Conservation (phyloP, 2,888 invertebrate species). For the Drosophila falleni region DNA sequence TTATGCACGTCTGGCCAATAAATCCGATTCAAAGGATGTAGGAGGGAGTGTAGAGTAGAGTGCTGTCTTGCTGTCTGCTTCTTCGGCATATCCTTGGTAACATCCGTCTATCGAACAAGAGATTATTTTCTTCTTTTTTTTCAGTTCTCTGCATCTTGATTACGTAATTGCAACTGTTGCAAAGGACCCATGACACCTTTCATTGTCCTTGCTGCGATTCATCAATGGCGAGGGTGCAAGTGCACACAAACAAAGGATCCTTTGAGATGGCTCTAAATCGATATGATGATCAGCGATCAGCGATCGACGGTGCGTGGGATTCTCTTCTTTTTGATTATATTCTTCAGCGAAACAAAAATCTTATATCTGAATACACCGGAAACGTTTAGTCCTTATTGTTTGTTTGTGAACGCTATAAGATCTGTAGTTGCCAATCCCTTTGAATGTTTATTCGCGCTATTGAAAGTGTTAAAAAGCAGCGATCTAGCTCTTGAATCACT, state of each 20-base stretch:
- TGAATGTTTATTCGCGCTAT: conserved; percentile 13
- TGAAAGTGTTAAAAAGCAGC: conserved; percentile 72
- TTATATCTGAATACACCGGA: conserved; percentile 36
- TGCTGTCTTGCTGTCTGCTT: background rate
- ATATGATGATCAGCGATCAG: conserved; percentile 39
- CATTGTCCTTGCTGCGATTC: conserved; percentile 25
- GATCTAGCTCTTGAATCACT: conserved; percentile 51
- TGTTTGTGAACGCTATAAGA: conserved; percentile 4
- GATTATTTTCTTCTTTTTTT: background rate
- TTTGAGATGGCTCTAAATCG: conserved; percentile 21
- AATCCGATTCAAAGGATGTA: conserved; percentile 37
- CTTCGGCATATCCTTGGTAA: conserved; percentile 29
- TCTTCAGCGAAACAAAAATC: background rate
- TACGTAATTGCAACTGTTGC: conserved; percentile 76
- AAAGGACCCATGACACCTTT: conserved; percentile 42
- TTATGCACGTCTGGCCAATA: conserved; percentile 66
- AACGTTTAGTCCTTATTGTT: conserved; percentile 49
- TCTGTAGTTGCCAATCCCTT: conserved; percentile 7
- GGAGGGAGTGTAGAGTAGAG: background rate
- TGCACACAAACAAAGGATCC: conserved; percentile 40
- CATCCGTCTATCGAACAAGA: conserved; percentile 53
- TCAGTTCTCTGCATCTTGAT: conserved; percentile 46
- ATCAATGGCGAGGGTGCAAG: conserved; percentile 32
- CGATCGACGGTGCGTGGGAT: conserved; percentile 53
- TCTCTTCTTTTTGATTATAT: conserved; percentile 13